Evolutionary conservation across 2,797 vertebrate species (phyloP), one percentile per base, ranked within the genome.

Genomic region (Myotis myotis): DNA sequence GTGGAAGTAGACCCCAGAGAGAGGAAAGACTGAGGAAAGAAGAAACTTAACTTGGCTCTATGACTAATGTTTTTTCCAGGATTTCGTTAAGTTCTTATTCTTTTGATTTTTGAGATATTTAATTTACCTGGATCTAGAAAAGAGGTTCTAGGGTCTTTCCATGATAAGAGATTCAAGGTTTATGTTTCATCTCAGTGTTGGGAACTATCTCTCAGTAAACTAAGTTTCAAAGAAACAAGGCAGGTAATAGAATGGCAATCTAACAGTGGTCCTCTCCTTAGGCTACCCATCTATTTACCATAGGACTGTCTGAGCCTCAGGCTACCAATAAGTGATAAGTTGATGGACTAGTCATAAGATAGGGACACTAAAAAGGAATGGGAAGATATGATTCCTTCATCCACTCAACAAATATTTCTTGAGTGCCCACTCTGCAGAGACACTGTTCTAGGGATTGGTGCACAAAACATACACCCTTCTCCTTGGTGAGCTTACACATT

Each of bases 191-290:
- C 23, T 51, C 47, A 16, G 68, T 93, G 22, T 78, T 79, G n/a
- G 64, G 28, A n/a, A 86, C 36, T 19, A 38, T 23, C 57, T 87
- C 20, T 36, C 49, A 91, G 60, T 86, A 79, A 94, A 91, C 36
- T n/a, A 89, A 79, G 17, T n/a, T n/a, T 83, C 81, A 90, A 95
- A 79, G 71, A 94, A 96, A 89, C 19, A 36, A 72, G 70, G 72
- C 17, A 38, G 13, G 38, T 22, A 10, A 36, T 17, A 74, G 36
- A 82, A 84, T 2, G 17, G 47, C 33, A 64, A 23, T 25, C 17
- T n/a, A 71, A 44, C 33, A 83, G 36, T 6, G 44, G n/a, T 66
- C 17, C 20, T 88, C 72, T 87, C 53, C 78, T 47, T 88, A 55
- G 44, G 9, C 5, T 72, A 51, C 44, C 89, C 66, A 12, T 55